A percentile compares a stretch with the other conserved stretches of the same genome.
Conservation (phyloP, 2,113 vertebrate genomes). For the Pristiophorus japonicus region DNA sequence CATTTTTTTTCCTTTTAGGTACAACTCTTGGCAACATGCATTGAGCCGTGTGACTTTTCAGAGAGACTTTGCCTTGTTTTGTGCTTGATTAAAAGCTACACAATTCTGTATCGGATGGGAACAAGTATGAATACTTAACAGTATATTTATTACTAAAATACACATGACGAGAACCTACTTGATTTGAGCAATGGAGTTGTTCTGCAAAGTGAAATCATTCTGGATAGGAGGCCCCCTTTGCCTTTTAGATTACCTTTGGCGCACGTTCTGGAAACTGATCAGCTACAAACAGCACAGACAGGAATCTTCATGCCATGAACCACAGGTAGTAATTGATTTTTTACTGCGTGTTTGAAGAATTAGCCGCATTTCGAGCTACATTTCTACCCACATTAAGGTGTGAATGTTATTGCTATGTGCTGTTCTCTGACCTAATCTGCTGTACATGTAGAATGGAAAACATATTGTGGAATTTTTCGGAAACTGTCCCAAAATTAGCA, state of each 20-base stretch:
- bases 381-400: not conserved
- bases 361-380: not conserved
- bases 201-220: constrained; percentile 65
- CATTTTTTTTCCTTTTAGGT: constrained; percentile 75
- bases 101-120: not conserved
- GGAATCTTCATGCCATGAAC: constrained; percentile 49
- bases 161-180: constrained; percentile 39
- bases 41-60: constrained; percentile 48
- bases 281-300: constrained; percentile 57
- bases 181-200: constrained; percentile 60
- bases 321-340: constrained; percentile 63
- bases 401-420: not conserved
- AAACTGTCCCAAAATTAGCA: not conserved
- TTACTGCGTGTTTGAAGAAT: not conserved
- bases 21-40: constrained; percentile 46
- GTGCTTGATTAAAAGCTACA: constrained; percentile 32
- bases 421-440: not conserved
- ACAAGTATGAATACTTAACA: not conserved
- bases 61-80: not conserved
- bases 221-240: constrained; percentile 79
- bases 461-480: not conserved
- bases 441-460: too few species aligned
- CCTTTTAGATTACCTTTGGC: constrained; percentile 75
- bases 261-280: constrained; percentile 65
- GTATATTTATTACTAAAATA: constrained; percentile 42